Percentiles rank a stretch among this genome's conserved stretches.
Evolutionary conservation across 2,888 invertebrate species (phyloP).

Genomic region (Pandemis cinnamomeana): DNA sequence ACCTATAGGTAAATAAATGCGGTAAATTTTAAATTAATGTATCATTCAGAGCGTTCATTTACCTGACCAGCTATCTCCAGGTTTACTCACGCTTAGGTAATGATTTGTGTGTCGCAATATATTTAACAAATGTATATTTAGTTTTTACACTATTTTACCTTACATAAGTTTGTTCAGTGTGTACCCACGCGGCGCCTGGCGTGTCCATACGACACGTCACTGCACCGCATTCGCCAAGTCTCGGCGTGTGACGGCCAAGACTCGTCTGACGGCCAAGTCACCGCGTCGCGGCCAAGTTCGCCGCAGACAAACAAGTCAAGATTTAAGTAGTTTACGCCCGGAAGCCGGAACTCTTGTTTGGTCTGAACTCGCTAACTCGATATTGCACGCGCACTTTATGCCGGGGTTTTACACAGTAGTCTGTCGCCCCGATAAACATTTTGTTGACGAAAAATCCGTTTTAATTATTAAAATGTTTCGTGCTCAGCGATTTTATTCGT

Average conservation of each 20-base stretch:
- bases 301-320: slow-evolving; percentile 58
- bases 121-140: not conserved
- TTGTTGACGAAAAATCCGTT: not conserved
- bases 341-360: slow-evolving; percentile 72
- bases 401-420: slow-evolving; percentile 39
- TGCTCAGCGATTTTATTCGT: not conserved
- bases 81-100: too few relatives aligned
- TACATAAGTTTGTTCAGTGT: not conserved
- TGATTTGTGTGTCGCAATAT: too few relatives aligned
- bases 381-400: slow-evolving; percentile 80
- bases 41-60: too few relatives aligned
- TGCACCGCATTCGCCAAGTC: slow-evolving; percentile 15
- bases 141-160: not conserved
- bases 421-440: slow-evolving; percentile 4
- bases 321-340: slow-evolving; percentile 80
- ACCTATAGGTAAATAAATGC: too few relatives aligned
- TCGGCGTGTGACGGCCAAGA: slow-evolving; percentile 28
- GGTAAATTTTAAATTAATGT: too few relatives aligned
- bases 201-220: slow-evolving; percentile 9
- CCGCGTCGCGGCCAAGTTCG: slow-evolving; percentile 37
- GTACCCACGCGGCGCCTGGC: not conserved
- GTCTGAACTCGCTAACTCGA: slow-evolving; percentile 75
- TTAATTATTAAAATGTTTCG: not conserved
- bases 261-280: slow-evolving; percentile 30
- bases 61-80: too few relatives aligned